A percentile compares a stretch with the other conserved stretches of the same genome.
Evolutionary conservation across 2,113 vertebrate species (phyloP).

Genomic region (Cottus gobio): DNA sequence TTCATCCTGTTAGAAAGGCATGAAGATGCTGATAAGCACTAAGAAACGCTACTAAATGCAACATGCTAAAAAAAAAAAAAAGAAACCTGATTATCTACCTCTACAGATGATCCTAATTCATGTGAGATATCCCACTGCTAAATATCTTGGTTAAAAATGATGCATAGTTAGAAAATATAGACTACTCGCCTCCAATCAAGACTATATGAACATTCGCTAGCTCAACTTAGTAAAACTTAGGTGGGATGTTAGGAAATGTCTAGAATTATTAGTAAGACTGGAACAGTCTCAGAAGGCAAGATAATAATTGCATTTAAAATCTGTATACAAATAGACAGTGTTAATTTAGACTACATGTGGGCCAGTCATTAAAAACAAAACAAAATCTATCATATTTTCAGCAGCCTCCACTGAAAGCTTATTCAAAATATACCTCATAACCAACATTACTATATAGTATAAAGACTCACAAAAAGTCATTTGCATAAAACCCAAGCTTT

Average conservation of each 20-base stretch:
- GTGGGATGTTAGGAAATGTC: slow-evolving; percentile 58
- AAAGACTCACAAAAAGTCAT: slow-evolving; percentile 75
- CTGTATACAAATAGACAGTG: slow-evolving; percentile 72
- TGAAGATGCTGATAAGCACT: slow-evolving; percentile 73
- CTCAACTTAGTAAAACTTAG: slow-evolving; percentile 65
- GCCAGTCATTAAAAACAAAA: slow-evolving; percentile 54
- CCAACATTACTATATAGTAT: slow-evolving; percentile 67
- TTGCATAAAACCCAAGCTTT: slow-evolving; percentile 72
- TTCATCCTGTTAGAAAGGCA: slow-evolving; percentile 74
- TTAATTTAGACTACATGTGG: slow-evolving; percentile 73
- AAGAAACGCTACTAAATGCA: slow-evolving; percentile 74
- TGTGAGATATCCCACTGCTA: slow-evolving; percentile 74
- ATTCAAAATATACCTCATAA: slow-evolving; percentile 77
- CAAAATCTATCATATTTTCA: slow-evolving; percentile 53
- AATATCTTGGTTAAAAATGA: slow-evolving; percentile 82
- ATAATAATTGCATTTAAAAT: slow-evolving; percentile 71
- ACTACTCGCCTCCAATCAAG: slow-evolving; percentile 68
- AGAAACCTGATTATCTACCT: slow-evolving; percentile 72
- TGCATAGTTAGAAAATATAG: slow-evolving; percentile 85
- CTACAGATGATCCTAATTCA: slow-evolving; percentile 76
- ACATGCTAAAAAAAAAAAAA: slow-evolving; percentile 49
- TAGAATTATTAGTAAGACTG: slow-evolving; percentile 65
- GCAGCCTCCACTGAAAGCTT: slow-evolving; percentile 72
- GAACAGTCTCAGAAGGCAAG: slow-evolving; percentile 75
- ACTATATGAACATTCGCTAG: slow-evolving; percentile 64